Evolutionary conservation across 2,113 vertebrate species (phyloP).

Genomic region (Clinocottus analis): DNA sequence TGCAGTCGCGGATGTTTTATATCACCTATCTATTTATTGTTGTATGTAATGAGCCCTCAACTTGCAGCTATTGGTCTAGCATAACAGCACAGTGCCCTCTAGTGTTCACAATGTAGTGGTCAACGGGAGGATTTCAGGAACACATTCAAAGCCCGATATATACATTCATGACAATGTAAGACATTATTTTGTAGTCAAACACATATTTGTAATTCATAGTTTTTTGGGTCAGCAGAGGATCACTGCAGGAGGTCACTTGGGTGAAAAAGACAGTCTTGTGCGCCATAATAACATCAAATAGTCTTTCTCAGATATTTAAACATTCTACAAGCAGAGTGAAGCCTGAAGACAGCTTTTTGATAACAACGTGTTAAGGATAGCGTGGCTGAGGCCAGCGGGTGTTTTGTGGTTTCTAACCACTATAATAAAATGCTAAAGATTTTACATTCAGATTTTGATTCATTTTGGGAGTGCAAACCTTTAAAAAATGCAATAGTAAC

Average conservation of each 20-base stretch:
- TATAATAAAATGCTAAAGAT: neutral
- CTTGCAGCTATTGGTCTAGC: neutral
- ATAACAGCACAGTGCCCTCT: constrained; percentile 50
- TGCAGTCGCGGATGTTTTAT: constrained; percentile 24
- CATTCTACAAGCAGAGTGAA: neutral
- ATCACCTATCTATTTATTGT: constrained; percentile 32
- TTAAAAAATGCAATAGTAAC: neutral
- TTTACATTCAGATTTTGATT: neutral
- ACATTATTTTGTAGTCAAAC: neutral
- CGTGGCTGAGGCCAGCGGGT: neutral
- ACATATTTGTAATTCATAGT: constrained; percentile 43
- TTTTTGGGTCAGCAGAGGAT: constrained; percentile 33
- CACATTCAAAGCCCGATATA: neutral
- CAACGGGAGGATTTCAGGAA: neutral
- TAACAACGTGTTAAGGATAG: neutral
- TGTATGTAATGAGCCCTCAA: neutral
- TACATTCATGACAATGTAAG: neutral
- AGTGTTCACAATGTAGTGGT: constrained; percentile 26
- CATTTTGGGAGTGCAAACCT: neutral
- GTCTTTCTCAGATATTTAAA: neutral
- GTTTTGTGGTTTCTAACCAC: neutral
- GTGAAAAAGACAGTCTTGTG: constrained; percentile 22
- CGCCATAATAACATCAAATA: neutral
- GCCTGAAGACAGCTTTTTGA: neutral
- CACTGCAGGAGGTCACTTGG: constrained; percentile 12